A percentile compares a stretch with the other conserved stretches of the same genome.
Conservation (phyloP, 2,113 vertebrate genomes). For the Leptosomus discolor region DNA sequence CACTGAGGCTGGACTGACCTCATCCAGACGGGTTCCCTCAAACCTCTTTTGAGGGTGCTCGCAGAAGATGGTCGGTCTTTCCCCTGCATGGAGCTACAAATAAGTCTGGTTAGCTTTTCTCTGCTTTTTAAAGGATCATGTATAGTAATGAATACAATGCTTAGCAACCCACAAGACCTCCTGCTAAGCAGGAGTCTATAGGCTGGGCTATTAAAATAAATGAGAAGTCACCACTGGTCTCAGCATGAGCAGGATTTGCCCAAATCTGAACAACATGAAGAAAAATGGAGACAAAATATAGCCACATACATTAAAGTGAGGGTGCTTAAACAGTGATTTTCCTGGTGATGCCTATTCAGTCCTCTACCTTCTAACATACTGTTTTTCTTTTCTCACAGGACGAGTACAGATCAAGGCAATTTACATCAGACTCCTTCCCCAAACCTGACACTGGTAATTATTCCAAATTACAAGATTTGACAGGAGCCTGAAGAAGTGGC, state of each 20-base stretch:
- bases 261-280: background rate
- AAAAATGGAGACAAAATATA: background rate
- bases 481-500: slow-evolving; percentile 61
- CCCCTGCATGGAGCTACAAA: background rate
- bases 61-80: background rate
- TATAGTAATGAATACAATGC: background rate
- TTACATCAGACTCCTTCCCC: slow-evolving; percentile 32
- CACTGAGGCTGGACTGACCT: background rate
- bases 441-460: slow-evolving; percentile 71
- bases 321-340: background rate
- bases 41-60: background rate
- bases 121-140: background rate
- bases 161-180: background rate
- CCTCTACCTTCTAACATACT: background rate
- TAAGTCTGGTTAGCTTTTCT: background rate
- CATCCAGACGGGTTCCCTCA: background rate
- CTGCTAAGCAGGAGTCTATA: slow-evolving; percentile 10
- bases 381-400: background rate
- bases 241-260: background rate
- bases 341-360: background rate
- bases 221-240: background rate
- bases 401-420: background rate
- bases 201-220: slow-evolving; percentile 33
- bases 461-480: slow-evolving; percentile 72
- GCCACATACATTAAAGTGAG: background rate